These are phyloP conservation scores for Papilio glaucus DNA, from an alignment of 1,140 invertebrate genomes.

Conservation along the genomic window DNA sequence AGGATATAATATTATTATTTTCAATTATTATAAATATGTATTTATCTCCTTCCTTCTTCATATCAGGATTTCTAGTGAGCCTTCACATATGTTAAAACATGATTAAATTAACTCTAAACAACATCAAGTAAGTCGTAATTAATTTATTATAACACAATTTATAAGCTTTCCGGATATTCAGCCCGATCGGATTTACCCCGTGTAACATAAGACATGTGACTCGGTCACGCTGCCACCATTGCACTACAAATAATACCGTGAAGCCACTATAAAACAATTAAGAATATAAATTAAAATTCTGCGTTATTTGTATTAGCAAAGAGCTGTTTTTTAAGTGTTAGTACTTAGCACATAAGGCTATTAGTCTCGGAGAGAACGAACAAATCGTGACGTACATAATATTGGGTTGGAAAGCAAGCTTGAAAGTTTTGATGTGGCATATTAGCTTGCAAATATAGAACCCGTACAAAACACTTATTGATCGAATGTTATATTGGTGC, in stretches of 20 bases:
- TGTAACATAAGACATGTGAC: conserved; percentile 67
- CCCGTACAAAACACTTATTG: conserved; percentile 81
- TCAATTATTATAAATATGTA: background rate
- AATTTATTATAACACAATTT: conserved; percentile 55
- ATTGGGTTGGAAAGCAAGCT: conserved; percentile 66
- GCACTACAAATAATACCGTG: conserved; percentile 41
- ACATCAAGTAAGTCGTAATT: conserved; percentile 29
- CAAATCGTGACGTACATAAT: conserved; percentile 63
- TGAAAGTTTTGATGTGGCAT: conserved; percentile 74
- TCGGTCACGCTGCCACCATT: conserved; percentile 47
- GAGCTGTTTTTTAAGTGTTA: conserved; percentile 1
- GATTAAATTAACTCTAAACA: conserved; percentile 3
- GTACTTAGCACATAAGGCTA: conserved; percentile 15
- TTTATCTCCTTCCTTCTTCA: background rate
- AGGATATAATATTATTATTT: too few species aligned
- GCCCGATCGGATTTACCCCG: conserved; percentile 60
- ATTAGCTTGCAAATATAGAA: conserved; percentile 81
- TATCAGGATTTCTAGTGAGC: background rate
- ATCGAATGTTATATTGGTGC: conserved; percentile 77
- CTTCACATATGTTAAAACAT: background rate
- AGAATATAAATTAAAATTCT: background rate
- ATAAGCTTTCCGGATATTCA: conserved; percentile 50
- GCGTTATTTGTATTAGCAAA: background rate
- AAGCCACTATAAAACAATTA: conserved; percentile 45
- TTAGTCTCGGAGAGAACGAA: background rate